Base-by-base conservation (phyloP, 2,113 vertebrate genomes). In the Neolamprologus falcicula region DNA sequence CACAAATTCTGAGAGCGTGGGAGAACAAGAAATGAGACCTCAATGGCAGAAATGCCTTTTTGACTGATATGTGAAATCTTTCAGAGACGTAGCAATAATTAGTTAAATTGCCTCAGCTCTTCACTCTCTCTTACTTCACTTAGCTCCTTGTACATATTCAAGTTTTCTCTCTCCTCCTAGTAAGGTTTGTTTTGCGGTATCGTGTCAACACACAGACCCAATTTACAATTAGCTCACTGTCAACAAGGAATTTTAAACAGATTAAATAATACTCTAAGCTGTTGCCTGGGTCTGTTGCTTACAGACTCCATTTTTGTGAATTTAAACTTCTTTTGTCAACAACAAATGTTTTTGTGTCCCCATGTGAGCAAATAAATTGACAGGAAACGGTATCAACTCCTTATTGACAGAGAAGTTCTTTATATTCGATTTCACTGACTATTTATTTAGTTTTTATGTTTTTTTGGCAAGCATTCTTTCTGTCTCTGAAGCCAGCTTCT, bases 101-200 rank as follows among this genome's bases (percentile, higher is more conserved):
- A 92, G 86, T 91, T 91, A 90, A 93, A 94, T 87, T 88, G 87
- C 88, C 76, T 84, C 26, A 12, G 81, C 68, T 90, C 88, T 73
- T 87, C 80, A 84, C 79, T 88, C 78, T 45, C 87, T 90, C 53
- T 90, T 90, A 79, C 83, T 87, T 85, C 73, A 85, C 84, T 84
- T 86, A 88, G 91, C 54, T 86, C 47, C 83, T 85, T 59, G 45
- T 47, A 89, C 55, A 54, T 84, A 78, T 85, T 71, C 80, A 13
- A 42, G 50, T 57, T 47, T 52, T 10, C 55, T 54, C 33, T 71
- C 16, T 66, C 9, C 52, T 83, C 80, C 57, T 16, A 21, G 14
- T 83, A n/a, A 85, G 80, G 47, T 88, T 89, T 87, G 66, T 50
- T 17, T 82, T 37, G 28, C 45, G 7, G 19, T 82, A 86, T 83